Percentiles rank a stretch among this genome's conserved stretches.
Conservation (phyloP, 2,888 invertebrate genomes). For the Ormyrus labotus region DNA sequence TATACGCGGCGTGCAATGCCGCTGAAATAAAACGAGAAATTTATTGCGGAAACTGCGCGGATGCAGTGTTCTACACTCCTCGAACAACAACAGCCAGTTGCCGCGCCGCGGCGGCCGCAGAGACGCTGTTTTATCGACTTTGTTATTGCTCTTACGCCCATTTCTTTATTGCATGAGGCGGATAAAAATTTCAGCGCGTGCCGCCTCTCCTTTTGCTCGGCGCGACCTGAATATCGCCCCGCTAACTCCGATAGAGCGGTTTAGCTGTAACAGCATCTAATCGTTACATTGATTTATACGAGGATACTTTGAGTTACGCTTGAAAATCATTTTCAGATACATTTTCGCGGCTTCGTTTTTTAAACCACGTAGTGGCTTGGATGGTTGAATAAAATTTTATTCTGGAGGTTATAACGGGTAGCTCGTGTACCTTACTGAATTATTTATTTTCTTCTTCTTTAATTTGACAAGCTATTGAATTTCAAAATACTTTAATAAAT, state of each 20-base stretch:
- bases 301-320: neutral
- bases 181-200: slow-evolving; percentile 30
- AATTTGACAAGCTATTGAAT: neutral
- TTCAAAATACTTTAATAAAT: no score
- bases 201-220: neutral
- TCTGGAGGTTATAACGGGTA: neutral
- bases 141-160: slow-evolving; percentile 43
- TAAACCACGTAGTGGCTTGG: neutral
- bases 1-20: neutral
- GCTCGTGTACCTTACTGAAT: neutral
- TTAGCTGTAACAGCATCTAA: neutral
- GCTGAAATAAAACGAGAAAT: slow-evolving; percentile 21
- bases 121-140: slow-evolving; percentile 23
- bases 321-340: neutral
- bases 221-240: neutral
- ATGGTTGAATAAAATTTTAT: neutral
- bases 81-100: slow-evolving; percentile 15
- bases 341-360: neutral
- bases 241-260: neutral
- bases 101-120: neutral
- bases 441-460: neutral
- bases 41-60: slow-evolving; percentile 29
- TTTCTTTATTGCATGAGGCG: slow-evolving; percentile 35
- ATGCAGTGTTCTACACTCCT: neutral
- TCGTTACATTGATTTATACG: neutral